Evolutionary conservation across 2,888 invertebrate species (phyloP).

Genomic region (Ceraclea dissimilis): DNA sequence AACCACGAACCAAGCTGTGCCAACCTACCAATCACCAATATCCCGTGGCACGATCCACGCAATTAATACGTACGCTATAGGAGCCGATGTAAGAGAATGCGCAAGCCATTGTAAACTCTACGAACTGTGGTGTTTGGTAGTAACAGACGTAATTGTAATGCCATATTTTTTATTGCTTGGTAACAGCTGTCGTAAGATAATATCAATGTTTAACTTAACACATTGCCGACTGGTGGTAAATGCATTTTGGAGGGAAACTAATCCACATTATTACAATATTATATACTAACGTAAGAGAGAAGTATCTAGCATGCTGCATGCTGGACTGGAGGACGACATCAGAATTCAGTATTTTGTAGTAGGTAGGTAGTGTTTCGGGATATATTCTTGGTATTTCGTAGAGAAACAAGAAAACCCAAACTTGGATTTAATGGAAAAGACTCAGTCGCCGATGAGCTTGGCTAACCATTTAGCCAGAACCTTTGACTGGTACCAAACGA

Average conservation of each 20-base stretch:
- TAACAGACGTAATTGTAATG: background rate
- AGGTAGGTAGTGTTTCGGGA: background rate
- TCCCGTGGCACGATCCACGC: background rate
- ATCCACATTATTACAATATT: no score
- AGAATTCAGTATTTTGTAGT: background rate
- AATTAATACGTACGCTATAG: background rate
- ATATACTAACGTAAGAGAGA: no score
- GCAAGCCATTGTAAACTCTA: background rate
- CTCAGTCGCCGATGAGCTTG: no score
- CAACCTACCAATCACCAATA: background rate
- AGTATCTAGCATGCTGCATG: no score
- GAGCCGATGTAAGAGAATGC: background rate
- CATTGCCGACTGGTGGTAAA: background rate
- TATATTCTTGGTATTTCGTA: background rate
- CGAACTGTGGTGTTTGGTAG: background rate
- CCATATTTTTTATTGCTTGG: conserved; percentile 16
- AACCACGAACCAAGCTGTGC: background rate
- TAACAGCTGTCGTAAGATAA: conserved; percentile 17
- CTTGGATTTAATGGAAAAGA: no score
- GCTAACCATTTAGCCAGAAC: no score
- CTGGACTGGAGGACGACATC: no score
- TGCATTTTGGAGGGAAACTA: no score
- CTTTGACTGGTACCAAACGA: no score
- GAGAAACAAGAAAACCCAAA: no score
- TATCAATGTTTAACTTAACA: conserved; percentile 14